phyloP scores from a whole-genome alignment of 2,797 vertebrate species.

The Limnodromus scolopaceus region DNA sequence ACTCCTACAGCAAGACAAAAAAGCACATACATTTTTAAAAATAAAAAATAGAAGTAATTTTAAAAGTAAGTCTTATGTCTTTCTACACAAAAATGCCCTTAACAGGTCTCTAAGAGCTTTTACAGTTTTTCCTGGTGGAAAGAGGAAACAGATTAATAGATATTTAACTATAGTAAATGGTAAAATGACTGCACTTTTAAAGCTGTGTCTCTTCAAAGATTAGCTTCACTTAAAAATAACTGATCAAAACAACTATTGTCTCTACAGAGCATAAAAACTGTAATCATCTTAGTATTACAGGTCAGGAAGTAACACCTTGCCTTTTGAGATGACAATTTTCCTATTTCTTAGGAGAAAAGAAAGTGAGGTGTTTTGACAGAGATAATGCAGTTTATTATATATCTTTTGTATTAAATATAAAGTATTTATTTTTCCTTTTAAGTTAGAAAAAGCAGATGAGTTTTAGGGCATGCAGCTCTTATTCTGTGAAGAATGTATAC shows the following conservation, averaged over 20 bases:
- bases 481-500: background rate
- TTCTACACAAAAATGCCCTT: background rate
- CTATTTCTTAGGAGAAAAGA: background rate
- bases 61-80: accelerated
- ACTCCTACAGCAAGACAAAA: conserved; percentile 82
- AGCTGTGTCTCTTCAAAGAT: background rate
- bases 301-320: background rate
- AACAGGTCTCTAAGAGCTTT: background rate
- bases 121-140: background rate
- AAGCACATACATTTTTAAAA: background rate
- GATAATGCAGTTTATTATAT: background rate
- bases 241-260: background rate
- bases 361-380: background rate
- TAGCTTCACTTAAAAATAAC: background rate
- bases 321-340: background rate
- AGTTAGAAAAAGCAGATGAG: background rate
- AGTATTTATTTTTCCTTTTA: background rate
- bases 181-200: background rate
- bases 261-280: background rate
- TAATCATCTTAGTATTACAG: background rate
- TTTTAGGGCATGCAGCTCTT: background rate
- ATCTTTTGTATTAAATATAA: background rate
- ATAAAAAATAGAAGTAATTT: background rate
- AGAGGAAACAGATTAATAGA: background rate
- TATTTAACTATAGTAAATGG: background rate